These are phyloP conservation scores for Hydrozoanthus tunicans DNA, from an alignment of 64 coral and sea anemone species.

Conservation along the genomic window DNA sequence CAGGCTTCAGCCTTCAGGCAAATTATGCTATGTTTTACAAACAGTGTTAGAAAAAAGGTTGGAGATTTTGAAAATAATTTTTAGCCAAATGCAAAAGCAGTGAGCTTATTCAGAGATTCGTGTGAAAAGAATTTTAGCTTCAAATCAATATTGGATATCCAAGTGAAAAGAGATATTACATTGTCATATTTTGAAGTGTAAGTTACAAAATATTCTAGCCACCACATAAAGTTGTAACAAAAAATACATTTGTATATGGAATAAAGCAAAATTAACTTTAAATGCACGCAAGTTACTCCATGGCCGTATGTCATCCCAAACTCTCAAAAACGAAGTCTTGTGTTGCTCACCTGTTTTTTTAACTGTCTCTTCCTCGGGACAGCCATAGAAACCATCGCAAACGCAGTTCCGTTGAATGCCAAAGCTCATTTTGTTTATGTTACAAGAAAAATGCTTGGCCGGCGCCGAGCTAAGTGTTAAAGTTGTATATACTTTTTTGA, in stretches of 20 bases:
- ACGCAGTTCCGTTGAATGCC: constrained; percentile 25
- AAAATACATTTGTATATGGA: neutral
- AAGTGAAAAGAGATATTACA: neutral
- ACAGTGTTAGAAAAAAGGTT: neutral
- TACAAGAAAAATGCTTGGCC: constrained; percentile 47
- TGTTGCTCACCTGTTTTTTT: constrained; percentile 26
- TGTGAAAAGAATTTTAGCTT: neutral
- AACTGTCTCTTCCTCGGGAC: constrained; percentile 31
- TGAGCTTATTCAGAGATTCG: neutral
- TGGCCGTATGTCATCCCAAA: too few relatives aligned
- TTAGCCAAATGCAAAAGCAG: neutral
- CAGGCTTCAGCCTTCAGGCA: neutral
- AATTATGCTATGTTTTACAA: neutral
- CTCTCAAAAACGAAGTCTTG: neutral
- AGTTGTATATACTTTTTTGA: constrained; percentile 10
- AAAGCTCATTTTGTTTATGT: constrained; percentile 60
- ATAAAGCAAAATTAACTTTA: neutral
- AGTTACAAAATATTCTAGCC: neutral
- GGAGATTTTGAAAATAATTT: neutral
- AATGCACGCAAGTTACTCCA: too few relatives aligned
- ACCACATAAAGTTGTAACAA: neutral
- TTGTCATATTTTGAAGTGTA: neutral
- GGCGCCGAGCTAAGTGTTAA: constrained; percentile 36
- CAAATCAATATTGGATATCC: neutral
- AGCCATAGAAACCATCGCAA: constrained; percentile 48